phyloP scores from a whole-genome alignment of 1,140 invertebrate species.

The Neelides sp. region DNA sequence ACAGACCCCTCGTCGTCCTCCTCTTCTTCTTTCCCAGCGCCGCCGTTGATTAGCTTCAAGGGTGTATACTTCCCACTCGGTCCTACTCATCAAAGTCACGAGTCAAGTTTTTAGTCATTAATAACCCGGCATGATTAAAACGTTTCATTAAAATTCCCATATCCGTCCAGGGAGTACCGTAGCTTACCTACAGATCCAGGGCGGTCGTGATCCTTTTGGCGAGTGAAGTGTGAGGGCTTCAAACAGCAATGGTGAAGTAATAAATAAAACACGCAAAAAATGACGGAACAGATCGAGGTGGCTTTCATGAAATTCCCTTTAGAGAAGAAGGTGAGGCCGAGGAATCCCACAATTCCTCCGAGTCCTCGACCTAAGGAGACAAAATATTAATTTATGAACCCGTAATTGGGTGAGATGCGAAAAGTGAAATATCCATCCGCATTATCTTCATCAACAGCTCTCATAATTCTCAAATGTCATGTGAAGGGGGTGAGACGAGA shows the following conservation, averaged over 20 bases:
- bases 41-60: conserved; percentile 22
- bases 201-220: conserved; percentile 21
- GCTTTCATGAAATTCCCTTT: conserved; percentile 27
- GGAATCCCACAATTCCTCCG: conserved; percentile 19
- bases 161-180: too few relatives aligned
- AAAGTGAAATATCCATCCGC: too few relatives aligned
- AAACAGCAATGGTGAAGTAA: conserved; percentile 25
- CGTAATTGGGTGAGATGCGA: too few relatives aligned
- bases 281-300: conserved; percentile 7
- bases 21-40: conserved; percentile 5
- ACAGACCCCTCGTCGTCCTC: background rate
- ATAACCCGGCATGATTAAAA: too few relatives aligned
- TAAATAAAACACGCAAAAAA: conserved; percentile 22
- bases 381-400: conserved; percentile 1
- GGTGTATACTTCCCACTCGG: conserved; percentile 27
- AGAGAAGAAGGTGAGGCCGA: conserved; percentile 14
- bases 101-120: too few relatives aligned
- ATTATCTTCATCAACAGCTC: too few relatives aligned
- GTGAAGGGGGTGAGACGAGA: too few relatives aligned
- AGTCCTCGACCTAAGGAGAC: conserved; percentile 23
- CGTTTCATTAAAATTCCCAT: background rate
- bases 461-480: too few relatives aligned
- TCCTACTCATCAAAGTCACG: conserved; percentile 9
- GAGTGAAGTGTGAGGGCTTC: conserved; percentile 20
- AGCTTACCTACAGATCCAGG: conserved; percentile 10